A percentile compares a stretch with the other conserved stretches of the same genome.
Evolutionary conservation across 2,888 invertebrate genomes (phyloP).

Genomic region (Diaperis boleti): DNA sequence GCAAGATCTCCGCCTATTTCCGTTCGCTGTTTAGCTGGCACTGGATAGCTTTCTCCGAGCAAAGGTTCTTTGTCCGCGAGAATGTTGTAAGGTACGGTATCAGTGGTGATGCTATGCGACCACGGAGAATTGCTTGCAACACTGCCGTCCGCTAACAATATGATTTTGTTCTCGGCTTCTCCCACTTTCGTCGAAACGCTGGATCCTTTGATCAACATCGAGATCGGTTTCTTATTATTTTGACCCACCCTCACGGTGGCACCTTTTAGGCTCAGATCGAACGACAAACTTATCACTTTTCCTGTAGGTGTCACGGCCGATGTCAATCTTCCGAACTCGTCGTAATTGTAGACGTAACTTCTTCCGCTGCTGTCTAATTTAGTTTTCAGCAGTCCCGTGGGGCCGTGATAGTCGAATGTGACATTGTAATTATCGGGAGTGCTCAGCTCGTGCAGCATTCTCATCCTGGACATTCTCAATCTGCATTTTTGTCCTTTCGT

Average conservation of each 20-base stretch:
- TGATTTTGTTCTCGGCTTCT: constrained; percentile 85
- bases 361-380: constrained; percentile 91
- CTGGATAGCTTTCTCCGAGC: constrained; percentile 87
- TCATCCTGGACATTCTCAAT: constrained; percentile 91
- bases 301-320: constrained; percentile 96
- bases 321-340: constrained; percentile 92
- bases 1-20: constrained; percentile 92
- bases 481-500: constrained; percentile 93
- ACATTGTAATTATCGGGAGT: constrained; percentile 95
- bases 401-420: constrained; percentile 93
- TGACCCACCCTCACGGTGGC: constrained; percentile 88
- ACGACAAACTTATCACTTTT: constrained; percentile 87
- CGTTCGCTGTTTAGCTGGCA: constrained; percentile 90
- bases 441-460: constrained; percentile 89
- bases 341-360: constrained; percentile 94
- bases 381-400: constrained; percentile 88
- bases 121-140: constrained; percentile 85
- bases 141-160: constrained; percentile 85
- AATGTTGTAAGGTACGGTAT: constrained; percentile 91
- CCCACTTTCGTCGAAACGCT: constrained; percentile 86
- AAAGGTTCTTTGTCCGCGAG: constrained; percentile 89
- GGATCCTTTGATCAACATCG: constrained; percentile 89
- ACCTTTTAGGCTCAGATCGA: constrained; percentile 91
- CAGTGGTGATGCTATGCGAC: constrained; percentile 90
- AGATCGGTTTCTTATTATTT: constrained; percentile 84